phyloP scores from a whole-genome alignment of 2,888 invertebrate genomes.

The Hemicrepidius hirtus region DNA sequence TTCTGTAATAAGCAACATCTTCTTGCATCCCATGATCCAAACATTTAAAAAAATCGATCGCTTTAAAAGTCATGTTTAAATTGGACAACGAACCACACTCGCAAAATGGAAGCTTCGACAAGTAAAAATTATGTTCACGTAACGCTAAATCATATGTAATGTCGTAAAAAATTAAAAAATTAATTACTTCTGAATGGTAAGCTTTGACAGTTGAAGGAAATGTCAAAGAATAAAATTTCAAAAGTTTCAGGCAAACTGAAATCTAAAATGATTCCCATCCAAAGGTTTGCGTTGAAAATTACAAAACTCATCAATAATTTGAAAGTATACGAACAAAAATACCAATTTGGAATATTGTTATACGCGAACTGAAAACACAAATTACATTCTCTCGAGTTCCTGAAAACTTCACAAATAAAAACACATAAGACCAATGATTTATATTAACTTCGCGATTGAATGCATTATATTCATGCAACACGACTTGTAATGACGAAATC shows the following conservation, averaged over 20 bases:
- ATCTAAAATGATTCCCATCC: no score
- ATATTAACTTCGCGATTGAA: conserved; percentile 4
- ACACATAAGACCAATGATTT: not conserved
- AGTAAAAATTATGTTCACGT: not conserved
- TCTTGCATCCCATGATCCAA: conserved; percentile 58
- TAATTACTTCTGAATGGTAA: no score
- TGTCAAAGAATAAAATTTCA: no score
- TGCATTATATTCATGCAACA: not conserved
- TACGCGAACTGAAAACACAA: not conserved
- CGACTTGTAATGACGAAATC: not conserved
- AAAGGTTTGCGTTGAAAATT: no score
- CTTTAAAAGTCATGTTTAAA: conserved; percentile 62
- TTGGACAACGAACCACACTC: no score
- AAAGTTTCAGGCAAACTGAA: no score
- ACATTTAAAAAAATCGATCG: conserved; percentile 62
- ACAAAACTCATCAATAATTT: no score
- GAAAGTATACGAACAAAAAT: no score
- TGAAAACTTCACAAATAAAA: not conserved
- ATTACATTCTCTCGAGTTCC: not conserved
- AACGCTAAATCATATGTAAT: not conserved
- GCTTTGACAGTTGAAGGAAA: no score
- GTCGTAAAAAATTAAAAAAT: not conserved
- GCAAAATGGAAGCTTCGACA: no score
- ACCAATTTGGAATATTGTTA: no score
- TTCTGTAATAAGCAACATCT: conserved; percentile 52